These are phyloP conservation scores for Magallana nippona DNA, from an alignment of 2,888 invertebrate genomes.

Conservation along the genomic window DNA sequence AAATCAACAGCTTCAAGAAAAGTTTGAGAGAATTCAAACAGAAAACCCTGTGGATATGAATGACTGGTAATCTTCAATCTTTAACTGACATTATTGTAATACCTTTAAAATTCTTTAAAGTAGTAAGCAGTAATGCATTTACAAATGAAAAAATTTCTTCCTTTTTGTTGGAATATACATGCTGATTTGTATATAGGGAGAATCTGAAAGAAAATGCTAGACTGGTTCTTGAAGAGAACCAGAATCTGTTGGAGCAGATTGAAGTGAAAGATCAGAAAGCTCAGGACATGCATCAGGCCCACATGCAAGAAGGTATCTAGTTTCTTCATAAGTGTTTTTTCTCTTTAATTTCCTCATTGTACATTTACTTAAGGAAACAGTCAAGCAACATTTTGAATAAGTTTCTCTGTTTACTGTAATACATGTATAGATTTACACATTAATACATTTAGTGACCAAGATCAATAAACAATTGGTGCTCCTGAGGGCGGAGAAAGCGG, in stretches of 20 bases:
- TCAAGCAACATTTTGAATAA: too few relatives aligned
- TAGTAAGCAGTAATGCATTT: too few relatives aligned
- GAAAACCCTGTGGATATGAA: constrained; percentile 66
- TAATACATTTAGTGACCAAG: constrained; percentile 63
- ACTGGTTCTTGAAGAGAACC: constrained; percentile 80
- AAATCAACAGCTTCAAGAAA: constrained; percentile 72
- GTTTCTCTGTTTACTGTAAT: too few relatives aligned
- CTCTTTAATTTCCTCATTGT: too few relatives aligned
- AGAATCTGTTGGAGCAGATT: constrained; percentile 78
- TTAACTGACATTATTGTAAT: neutral
- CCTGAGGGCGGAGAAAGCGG: constrained; percentile 71
- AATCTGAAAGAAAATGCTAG: constrained; percentile 78
- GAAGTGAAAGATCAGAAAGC: constrained; percentile 76
- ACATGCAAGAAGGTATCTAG: constrained; percentile 75
- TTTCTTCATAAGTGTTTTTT: neutral
- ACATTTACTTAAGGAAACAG: too few relatives aligned
- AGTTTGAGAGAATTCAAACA: constrained; percentile 61
- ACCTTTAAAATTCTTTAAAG: neutral
- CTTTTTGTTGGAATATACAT: neutral
- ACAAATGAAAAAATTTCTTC: neutral
- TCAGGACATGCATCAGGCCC: constrained; percentile 74
- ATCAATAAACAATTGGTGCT: constrained; percentile 72
- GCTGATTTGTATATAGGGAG: constrained; percentile 64
- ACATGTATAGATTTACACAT: too few relatives aligned
- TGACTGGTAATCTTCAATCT: constrained; percentile 70